phyloP scores from a whole-genome alignment of 2,888 invertebrate genomes.

The Heliconius sara region DNA sequence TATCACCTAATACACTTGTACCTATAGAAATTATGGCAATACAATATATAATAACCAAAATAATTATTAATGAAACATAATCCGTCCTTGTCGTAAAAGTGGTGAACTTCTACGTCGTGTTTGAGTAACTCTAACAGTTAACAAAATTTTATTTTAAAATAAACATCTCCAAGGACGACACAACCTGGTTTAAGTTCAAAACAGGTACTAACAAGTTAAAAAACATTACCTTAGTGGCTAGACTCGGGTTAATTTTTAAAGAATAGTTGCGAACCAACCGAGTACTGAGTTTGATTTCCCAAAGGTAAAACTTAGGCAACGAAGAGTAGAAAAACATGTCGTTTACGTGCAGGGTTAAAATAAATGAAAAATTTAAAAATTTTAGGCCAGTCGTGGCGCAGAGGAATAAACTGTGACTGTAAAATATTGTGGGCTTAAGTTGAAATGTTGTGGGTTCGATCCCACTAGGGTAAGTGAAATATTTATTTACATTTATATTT shows the following conservation, averaged over 20 bases:
- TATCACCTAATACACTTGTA: no score
- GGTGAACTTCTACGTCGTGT: constrained; percentile 3
- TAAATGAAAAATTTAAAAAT: background rate
- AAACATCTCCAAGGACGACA: constrained; percentile 15
- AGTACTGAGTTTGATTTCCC: constrained; percentile 62
- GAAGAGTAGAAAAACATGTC: constrained; percentile 52
- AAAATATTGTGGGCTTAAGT: no score
- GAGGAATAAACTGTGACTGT: no score
- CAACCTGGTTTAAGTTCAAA: constrained; percentile 27
- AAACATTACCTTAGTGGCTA: constrained; percentile 35
- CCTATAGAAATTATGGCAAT: no score
- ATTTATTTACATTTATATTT: no score
- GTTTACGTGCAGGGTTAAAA: constrained; percentile 49
- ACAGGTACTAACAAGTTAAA: constrained; percentile 28
- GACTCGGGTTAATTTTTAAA: constrained; percentile 57
- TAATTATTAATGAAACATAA: background rate
- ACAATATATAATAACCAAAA: no score
- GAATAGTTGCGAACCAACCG: constrained; percentile 51
- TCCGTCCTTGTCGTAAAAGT: constrained; percentile 1
- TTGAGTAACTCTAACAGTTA: background rate
- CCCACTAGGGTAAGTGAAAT: no score
- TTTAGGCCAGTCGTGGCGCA: no score
- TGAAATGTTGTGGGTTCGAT: no score
- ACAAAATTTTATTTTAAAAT: constrained; percentile 21
- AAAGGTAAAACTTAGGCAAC: constrained; percentile 54